Base-by-base conservation (phyloP, 1,140 invertebrate genomes). In the Sitophilus oryzae region DNA sequence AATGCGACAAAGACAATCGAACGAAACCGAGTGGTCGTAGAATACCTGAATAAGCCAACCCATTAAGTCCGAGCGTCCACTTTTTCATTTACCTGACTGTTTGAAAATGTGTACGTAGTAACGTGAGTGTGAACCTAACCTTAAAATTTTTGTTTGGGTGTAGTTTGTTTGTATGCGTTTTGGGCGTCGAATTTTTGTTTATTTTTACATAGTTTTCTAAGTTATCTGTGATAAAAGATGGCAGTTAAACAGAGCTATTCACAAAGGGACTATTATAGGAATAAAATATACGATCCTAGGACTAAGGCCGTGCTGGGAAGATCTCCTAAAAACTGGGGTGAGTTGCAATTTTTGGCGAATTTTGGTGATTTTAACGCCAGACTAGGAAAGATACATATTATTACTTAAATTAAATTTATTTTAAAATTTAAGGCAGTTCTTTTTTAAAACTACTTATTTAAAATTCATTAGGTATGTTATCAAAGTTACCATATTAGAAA, bases 271-370 rank as follows among this genome's bases (percentile, higher is more conserved):
- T 54, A 55, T 23, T 63, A 61, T 49, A 64, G 43, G 43, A 58
- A 35, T 30, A 59, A 85, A 65, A 58, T 89, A 46, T 89, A 85
- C 70, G 84, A 91, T 69, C 64, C 76, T 18, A 78, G 86, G 49
- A 83, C 83, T 9, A 81, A 82, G 38, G 79, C 82, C n/a, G 77
- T 88, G 65, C 73, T 89, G 63, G 86, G 86, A 54, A 76, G 88
- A 65, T 85, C 83, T 53, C 78, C 79, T 23, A 70, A 76, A 65
- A 82, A 83, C 69, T 91, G 87, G 86, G 83, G 88, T 90, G 79
- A 23, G 48, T 56, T 49, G 16, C 3, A 38, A 53, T 14, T 11
- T 44, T 22, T n/a, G n/a, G n/a, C n/a, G n/a, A n/a, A n/a, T n/a
- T n/a, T n/a, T n/a, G n/a, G n/a, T n/a, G n/a, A n/a, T n/a, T n/a